phyloP scores from a whole-genome alignment of 2,797 vertebrate genomes.

The Parauchenoglanis punctatus region DNA sequence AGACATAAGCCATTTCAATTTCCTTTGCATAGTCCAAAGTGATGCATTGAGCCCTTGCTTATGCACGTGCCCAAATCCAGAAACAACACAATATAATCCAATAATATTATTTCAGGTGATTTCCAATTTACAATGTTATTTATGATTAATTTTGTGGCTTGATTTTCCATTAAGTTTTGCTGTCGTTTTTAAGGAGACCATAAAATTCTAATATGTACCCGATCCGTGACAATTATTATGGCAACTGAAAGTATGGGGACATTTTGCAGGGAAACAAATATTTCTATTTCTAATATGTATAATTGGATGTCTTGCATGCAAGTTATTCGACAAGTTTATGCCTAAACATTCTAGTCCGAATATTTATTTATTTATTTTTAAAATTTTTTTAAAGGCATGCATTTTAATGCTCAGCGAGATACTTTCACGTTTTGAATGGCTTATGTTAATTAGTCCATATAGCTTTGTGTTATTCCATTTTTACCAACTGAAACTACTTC shows the following conservation, averaged over 20 bases:
- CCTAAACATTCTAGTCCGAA: not conserved
- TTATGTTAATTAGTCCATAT: not conserved
- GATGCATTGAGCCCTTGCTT: not conserved
- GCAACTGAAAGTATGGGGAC: not conserved
- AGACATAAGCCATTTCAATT: constrained; percentile 21
- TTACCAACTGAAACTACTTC: not conserved
- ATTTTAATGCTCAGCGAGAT: not conserved
- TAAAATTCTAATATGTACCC: not conserved
- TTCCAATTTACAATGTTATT: not conserved
- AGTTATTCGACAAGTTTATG: not conserved
- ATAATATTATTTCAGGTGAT: not conserved
- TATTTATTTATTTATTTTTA: too few relatives aligned
- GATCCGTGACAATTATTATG: not conserved
- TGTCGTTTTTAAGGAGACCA: not conserved
- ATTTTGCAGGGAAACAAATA: too few relatives aligned
- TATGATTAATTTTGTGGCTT: not conserved
- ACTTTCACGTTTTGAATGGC: not conserved
- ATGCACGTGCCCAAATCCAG: too few relatives aligned
- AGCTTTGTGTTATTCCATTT: not conserved
- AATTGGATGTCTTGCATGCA: too few relatives aligned
- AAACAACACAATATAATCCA: not conserved
- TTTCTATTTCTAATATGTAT: not conserved
- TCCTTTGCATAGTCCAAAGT: not conserved
- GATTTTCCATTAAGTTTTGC: not conserved
- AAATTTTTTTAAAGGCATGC: not conserved